A percentile compares a stretch with the other conserved stretches of the same genome.
Evolutionary conservation across 2,888 invertebrate species (phyloP).

Genomic region (Esperia sulphurella): DNA sequence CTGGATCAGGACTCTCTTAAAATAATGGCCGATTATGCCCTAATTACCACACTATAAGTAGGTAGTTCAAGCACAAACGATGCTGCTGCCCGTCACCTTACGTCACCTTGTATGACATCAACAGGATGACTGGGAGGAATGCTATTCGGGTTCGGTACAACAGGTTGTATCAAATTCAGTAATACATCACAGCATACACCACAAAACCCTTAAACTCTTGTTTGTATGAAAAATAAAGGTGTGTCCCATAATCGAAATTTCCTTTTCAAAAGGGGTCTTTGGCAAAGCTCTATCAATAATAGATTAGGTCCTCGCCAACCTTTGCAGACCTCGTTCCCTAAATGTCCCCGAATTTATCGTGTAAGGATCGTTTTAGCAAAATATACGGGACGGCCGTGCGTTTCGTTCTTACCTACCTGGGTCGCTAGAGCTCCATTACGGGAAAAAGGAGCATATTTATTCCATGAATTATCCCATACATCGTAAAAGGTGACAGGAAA

Average conservation of each 20-base stretch:
- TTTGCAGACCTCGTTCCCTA: constrained; percentile 38
- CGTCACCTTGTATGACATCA: too few relatives aligned
- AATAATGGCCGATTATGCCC: too few relatives aligned
- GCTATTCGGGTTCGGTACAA: too few relatives aligned
- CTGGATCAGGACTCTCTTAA: too few relatives aligned
- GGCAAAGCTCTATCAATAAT: constrained; percentile 49
- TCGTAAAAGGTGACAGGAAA: constrained; percentile 13
- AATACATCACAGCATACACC: too few relatives aligned
- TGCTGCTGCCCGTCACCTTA: too few relatives aligned
- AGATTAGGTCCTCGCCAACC: constrained; percentile 45
- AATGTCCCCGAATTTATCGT: constrained; percentile 44
- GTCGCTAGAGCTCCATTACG: constrained; percentile 22
- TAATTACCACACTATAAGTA: too few relatives aligned
- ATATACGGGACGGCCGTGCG: constrained; percentile 30
- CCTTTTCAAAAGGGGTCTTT: constrained; percentile 29
- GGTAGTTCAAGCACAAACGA: too few relatives aligned
- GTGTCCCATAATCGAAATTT: constrained; percentile 35
- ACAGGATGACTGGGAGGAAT: too few relatives aligned
- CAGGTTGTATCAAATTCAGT: too few relatives aligned
- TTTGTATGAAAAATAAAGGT: constrained; percentile 20
- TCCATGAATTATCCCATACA: constrained; percentile 21
- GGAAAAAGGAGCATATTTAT: constrained; percentile 24
- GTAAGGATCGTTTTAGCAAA: constrained; percentile 33
- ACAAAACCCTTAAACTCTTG: too few relatives aligned
- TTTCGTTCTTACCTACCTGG: constrained; percentile 22